A percentile compares a stretch with the other conserved stretches of the same genome.
Evolutionary conservation across 2,888 invertebrate species (phyloP).

Genomic region (Cartodere bifasciata): DNA sequence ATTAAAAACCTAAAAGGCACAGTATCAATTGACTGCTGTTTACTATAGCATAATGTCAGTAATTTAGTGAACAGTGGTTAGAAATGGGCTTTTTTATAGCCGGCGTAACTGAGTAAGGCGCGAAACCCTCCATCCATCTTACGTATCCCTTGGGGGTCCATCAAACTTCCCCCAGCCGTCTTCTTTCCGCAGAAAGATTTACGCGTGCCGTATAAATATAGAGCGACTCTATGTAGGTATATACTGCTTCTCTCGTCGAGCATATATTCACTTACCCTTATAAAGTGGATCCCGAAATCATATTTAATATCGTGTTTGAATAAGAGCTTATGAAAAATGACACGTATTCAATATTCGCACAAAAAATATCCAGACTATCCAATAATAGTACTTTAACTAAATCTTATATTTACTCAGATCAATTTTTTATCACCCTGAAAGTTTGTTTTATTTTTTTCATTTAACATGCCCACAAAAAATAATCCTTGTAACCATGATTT

Average conservation of each 20-base stretch:
- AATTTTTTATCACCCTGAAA: too few species aligned
- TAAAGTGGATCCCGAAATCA: slow-evolving; percentile 34
- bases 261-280: slow-evolving; percentile 12
- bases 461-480: too few species aligned
- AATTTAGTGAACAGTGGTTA: slow-evolving; percentile 24
- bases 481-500: too few species aligned
- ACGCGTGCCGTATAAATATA: slow-evolving; percentile 26
- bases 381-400: too few species aligned
- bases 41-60: slow-evolving; percentile 28
- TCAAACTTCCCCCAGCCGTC: slow-evolving; percentile 15
- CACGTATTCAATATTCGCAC: too few species aligned
- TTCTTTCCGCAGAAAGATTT: slow-evolving; percentile 29
- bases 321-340: too few species aligned
- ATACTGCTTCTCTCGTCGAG: neutral
- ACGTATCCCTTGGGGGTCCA: slow-evolving; percentile 20
- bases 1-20: slow-evolving; percentile 15
- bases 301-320: slow-evolving; percentile 23
- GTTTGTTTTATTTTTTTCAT: too few species aligned
- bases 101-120: slow-evolving; percentile 22
- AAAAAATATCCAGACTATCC: too few species aligned
- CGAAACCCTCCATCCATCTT: slow-evolving; percentile 27
- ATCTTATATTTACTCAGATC: too few species aligned
- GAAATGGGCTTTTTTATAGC: slow-evolving; percentile 24
- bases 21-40: slow-evolving; percentile 33
- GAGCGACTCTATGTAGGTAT: slow-evolving; percentile 15